Evolutionary conservation across 1,140 invertebrate genomes (phyloP), one percentile per base, ranked within the genome.

Genomic region (Anadara kagoshimensis): DNA sequence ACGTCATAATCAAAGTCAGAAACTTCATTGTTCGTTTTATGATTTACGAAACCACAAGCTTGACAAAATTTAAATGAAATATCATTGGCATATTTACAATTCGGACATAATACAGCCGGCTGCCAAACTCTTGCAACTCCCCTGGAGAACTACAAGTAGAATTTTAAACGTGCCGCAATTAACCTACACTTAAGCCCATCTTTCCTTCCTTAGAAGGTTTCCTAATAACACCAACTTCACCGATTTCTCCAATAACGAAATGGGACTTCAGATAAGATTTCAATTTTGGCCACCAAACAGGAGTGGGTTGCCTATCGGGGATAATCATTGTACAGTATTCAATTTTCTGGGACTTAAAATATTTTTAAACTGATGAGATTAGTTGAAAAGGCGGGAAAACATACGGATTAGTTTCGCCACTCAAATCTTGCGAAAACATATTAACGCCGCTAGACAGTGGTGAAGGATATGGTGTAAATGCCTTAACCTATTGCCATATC

Each of bases 321-420:
- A 73, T 44, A 29, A 66, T 45, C 70, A 73, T 73, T 22, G 70
- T 73, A 44, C 70, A 73, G n/a, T 43, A 54, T 44, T 57, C 43
- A 24, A 66, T 56, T 10, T 16, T 56, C 26, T 36, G 20, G 26
- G 43, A 24, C 43, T 56, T 61, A 18, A 66, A 57, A 66, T 66
- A 73, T 41, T 20, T 51, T 63, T 66, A 67, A 41, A 73, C 29
- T 20, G 63, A 57, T n/a, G 61, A 44, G 54, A 73, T 67, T 24
- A 73, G 36, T 49, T 36, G 20, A 53, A 73, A 66, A 65, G 70
- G 70, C 8, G 63, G 70, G 29, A 73, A 66, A 51, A 73, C 70
- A 51, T 73, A 73, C 54, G 54, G 62, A 56, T 66, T 73, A 44
- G 41, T 29, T 26, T 56, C 53, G n/a, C 22, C 59, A 29, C 16